phyloP scores from a whole-genome alignment of 2,113 vertebrate species.

The Cavia aperea region DNA sequence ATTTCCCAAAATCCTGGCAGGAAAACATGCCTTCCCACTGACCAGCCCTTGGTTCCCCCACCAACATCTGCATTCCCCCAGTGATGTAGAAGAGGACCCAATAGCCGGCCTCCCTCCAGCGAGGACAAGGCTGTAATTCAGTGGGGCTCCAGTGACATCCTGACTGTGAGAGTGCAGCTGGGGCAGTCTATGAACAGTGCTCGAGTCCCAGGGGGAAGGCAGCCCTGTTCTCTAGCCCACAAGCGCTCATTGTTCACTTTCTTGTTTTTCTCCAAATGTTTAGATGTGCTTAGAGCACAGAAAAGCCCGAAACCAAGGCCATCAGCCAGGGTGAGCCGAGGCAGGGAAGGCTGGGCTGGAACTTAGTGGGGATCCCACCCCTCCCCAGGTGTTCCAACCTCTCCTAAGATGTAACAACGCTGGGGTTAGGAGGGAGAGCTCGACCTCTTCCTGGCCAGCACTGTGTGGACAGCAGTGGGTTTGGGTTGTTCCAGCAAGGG shows the following conservation, averaged over 20 bases:
- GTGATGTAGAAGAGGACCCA: constrained; percentile 50
- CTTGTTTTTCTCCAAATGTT: constrained; percentile 77
- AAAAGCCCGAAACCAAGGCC: constrained; percentile 68
- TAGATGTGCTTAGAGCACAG: constrained; percentile 71
- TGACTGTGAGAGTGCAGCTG: constrained; percentile 74
- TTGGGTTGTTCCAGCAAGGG: not conserved
- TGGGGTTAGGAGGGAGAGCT: no score
- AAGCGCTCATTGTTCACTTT: constrained; percentile 75
- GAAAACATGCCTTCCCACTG: constrained; percentile 26
- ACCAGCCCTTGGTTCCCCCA: not conserved
- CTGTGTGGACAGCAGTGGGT: not conserved
- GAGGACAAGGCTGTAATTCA: constrained; percentile 72
- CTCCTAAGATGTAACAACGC: not conserved
- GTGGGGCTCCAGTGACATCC: constrained; percentile 67
- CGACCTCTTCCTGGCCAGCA: not conserved
- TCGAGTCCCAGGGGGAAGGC: constrained; percentile 69
- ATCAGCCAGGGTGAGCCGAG: constrained; percentile 54
- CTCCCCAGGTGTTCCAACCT: not conserved
- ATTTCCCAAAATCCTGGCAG: constrained; percentile 48
- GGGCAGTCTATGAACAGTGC: constrained; percentile 68
- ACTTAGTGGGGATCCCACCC: not conserved
- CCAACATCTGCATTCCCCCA: constrained; percentile 30
- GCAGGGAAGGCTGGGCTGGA: constrained; percentile 55
- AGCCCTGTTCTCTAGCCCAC: constrained; percentile 71
- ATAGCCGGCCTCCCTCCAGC: not conserved